Conservation (phyloP, 2,888 invertebrate genomes). For the Antitype chi region DNA sequence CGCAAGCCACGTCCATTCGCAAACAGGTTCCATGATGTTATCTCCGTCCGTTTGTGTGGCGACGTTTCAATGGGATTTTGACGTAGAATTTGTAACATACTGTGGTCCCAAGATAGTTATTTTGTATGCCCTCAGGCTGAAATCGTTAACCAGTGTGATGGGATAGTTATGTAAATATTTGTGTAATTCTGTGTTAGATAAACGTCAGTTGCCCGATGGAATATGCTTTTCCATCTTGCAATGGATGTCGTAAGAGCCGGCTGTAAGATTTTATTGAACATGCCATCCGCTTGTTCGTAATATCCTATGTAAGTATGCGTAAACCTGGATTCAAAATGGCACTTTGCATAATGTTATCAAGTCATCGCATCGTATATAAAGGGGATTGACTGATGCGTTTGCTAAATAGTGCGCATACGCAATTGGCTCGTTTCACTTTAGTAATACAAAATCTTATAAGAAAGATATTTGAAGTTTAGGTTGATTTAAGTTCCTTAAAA, state of each 20-base stretch:
- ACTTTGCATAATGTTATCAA: constrained; percentile 34
- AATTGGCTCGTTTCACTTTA: constrained; percentile 6
- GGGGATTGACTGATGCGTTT: constrained; percentile 35
- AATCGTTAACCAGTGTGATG: constrained; percentile 47
- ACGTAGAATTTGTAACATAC: constrained; percentile 53
- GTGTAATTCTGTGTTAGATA: constrained; percentile 42
- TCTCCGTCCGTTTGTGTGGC: constrained; percentile 56
- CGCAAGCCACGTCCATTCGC: constrained; percentile 57
- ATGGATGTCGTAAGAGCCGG: constrained; percentile 33
- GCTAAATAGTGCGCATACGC: constrained; percentile 18
- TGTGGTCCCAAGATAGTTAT: constrained; percentile 34
- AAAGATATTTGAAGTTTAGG: not conserved
- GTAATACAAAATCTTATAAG: not conserved
- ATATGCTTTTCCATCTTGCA: constrained; percentile 29
- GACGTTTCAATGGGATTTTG: constrained; percentile 61
- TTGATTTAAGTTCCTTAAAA: not conserved
- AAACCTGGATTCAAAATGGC: constrained; percentile 28
- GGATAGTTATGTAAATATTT: constrained; percentile 57
- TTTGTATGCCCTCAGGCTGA: constrained; percentile 49
- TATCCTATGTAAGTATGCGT: constrained; percentile 22
- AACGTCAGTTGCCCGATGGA: constrained; percentile 27
- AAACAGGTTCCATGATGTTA: constrained; percentile 66
- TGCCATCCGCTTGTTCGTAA: constrained; percentile 38
- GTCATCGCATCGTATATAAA: not conserved
- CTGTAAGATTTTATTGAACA: constrained; percentile 41